Base-by-base conservation (phyloP, 2,888 invertebrate species). In the Seira sanloemensis region DNA sequence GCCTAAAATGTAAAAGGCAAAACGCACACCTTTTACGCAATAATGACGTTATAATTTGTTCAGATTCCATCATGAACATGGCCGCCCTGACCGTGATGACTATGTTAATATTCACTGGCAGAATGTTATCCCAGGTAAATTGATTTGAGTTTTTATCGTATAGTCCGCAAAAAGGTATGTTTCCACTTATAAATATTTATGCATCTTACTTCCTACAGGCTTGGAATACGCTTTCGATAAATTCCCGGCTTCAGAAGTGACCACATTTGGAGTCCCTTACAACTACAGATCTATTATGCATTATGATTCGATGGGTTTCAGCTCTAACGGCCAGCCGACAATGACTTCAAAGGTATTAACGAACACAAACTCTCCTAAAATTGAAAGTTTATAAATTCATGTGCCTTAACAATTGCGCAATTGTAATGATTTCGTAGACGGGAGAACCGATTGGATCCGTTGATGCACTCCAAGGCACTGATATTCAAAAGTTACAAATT, bases 221-320 rank as follows among this genome's bases (percentile, higher is more conserved):
- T 27, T 73, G 78, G 74, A 78, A 16, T 77, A 77, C 26, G 62
- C 50, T 9, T 83, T 78, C n/a, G 62, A 83, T 19, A 83, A 83
- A 24, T 58, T 50, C 16, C 54, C 68, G 1, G 0, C 71, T 4
- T 37, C 7, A n/a, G 54, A 74, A 72, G 27, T 58, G 0, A 37
- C 69, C 1, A 81, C 81, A 0, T 86, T 78, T 25, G 78, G 78
- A 9, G 78, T 84, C 16, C 71, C 69, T 0, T 86, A 86, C 37
- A 82, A 86, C 25, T 23, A 18, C 46, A 26, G 68, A 4, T 84
- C 84, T 9, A 86, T 86, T 23, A 86, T 86, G 86, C 86, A 86
- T 62, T 86, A 86, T 25, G 76, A 81, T 7, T 50, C 62, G 24
- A 23, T 37, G 1, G 86, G 26, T 12, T 86, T 86, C 58, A 78